Evolutionary conservation across 2,888 invertebrate genomes (phyloP), one percentile per base, ranked within the genome.

Genomic region (Sthenelais limicola): DNA sequence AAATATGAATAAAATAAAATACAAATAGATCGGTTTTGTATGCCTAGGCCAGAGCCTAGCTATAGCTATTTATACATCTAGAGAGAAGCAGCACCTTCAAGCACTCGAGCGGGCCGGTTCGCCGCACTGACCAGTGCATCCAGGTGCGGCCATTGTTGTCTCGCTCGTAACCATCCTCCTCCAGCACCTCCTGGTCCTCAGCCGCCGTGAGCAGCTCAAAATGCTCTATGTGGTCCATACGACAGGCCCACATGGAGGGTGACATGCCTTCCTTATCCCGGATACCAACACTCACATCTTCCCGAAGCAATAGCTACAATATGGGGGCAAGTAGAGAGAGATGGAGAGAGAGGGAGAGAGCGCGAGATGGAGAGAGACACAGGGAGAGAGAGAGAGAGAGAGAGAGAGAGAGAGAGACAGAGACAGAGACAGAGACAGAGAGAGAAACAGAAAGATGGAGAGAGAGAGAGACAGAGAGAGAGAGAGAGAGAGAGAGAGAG

Each of bases 191-290:
- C 69, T 79, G 80, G 71, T 81, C 82, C n/a, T 80, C 79, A 3
- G 80, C 77, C 38, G 75, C 73, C 71, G 80, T 81, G 48, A 86
- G 77, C 68, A 85, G 74, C 73, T 84, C 84, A 77, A 88, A 86
- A 76, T 88, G 88, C 56, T 84, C 80, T 28, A 86, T 83, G 76
- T 85, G 82, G 79, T 88, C 88, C 72, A 87, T 78, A 28, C 87
- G 82, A 79, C 87, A 88, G 0, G 88, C 87, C 88, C 88, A 88
- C 88, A 88, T 88, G 72, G 83, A 81, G 0, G 87, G 84, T 0
- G 88, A 82, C 74, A 87, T 77, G 3, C 87, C 86, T 74, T 88
- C 87, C 68, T 83, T 82, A 79, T 88, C 88, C 32, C 84, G 78
- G 9, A 80, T 75, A 68, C 80, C 82, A 0, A 82, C 82, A 75